Base-by-base conservation (phyloP, 1,140 invertebrate species). In the Psix sp. region DNA sequence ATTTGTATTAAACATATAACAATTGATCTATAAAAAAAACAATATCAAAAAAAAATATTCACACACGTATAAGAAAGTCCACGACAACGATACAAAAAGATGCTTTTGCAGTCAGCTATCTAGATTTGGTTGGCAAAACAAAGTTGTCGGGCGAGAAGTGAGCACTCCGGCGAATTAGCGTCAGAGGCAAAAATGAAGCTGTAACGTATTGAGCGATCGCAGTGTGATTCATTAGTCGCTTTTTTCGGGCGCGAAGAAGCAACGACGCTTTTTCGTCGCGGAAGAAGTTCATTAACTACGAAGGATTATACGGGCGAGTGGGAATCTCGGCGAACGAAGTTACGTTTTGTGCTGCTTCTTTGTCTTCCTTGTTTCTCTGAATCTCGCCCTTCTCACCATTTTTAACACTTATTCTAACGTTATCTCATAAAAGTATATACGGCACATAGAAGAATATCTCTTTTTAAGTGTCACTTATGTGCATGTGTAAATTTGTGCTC, bases 361-460 rank as follows among this genome's bases (percentile, higher is more conserved):
- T 40, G 18, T 29, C 16, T n/a, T 20, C 18, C 20, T 11, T 24
- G 21, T 35, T 33, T 46, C 31, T 43, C 10, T 6, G 5, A 21
- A 24, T 43, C 6, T 43, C 11, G 2, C 10, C 4, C 1, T 3
- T 24, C 10, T 13, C 13, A 18, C 26, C 26, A n/a, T 10, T 29
- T 24, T 43, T 24, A 48, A 46, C 20, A 66, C 14, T 42, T 56
- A 70, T 5, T 59, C 29, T 38, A 76, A 59, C 42, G 45, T 51
- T 76, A 72, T 57, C 59, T 74, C 63, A 42, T 52, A 68, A 72
- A 76, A 79, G 68, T 77, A 81, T 75, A 81, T 82, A 83, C 81
- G 80, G 80, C 82, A 83, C 82, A 78, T 83, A 80, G 77, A 84
- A 84, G 80, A 84, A 84, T 83, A 84, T 80, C 11, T 31, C 14